Conservation (phyloP, 53 echinoderm and acorn worm species). For the Hippasteria phrygiana region DNA sequence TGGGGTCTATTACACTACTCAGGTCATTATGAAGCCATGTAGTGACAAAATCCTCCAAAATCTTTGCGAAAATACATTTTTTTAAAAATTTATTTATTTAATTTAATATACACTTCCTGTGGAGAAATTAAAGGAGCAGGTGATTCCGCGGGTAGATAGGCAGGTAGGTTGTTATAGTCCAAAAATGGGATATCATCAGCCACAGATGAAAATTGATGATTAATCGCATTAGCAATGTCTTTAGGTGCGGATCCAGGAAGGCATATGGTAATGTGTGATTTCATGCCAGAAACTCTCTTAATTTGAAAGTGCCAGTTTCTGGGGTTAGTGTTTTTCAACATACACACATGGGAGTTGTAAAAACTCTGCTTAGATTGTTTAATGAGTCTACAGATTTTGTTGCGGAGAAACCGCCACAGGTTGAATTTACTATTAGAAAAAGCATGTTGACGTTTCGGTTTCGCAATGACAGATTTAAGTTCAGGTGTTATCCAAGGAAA, state of each 20-base stretch:
- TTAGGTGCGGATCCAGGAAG: background rate
- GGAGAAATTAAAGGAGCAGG: background rate
- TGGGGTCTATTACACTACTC: background rate
- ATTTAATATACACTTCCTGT: background rate
- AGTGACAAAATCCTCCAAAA: conserved; percentile 7
- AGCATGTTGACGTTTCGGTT: background rate
- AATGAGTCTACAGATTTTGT: background rate
- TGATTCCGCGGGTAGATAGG: background rate
- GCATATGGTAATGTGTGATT: background rate
- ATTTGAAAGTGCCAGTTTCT: background rate
- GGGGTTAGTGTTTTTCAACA: background rate
- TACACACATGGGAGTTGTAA: background rate
- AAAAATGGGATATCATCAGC: background rate
- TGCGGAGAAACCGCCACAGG: conserved; percentile 1
- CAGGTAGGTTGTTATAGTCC: background rate
- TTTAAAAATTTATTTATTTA: background rate
- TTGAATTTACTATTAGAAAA: background rate
- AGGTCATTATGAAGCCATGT: background rate
- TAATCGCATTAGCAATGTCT: background rate
- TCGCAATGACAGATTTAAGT: conserved; percentile 8
- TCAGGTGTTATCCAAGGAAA: background rate
- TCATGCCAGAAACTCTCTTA: background rate
- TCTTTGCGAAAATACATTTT: background rate
- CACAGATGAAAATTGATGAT: background rate
- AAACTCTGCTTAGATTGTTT: background rate